Conservation (phyloP, 2,888 invertebrate genomes). For the Acanthosoma haemorrhoidale region DNA sequence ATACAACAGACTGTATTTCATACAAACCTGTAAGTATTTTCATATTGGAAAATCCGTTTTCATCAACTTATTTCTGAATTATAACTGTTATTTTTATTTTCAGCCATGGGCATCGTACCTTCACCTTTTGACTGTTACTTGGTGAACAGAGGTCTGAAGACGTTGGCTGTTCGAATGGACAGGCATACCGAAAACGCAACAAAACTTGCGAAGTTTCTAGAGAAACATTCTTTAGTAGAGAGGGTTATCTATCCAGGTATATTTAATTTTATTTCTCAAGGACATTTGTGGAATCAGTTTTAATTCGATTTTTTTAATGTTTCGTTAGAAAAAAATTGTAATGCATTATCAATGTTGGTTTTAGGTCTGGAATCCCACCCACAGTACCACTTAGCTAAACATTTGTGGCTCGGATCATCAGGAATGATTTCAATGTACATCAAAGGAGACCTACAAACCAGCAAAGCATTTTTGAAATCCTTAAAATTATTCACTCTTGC, state of each 20-base stretch:
- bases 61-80: too few relatives aligned
- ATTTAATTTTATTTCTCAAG: neutral
- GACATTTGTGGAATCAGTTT: too few relatives aligned
- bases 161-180: constrained; percentile 85
- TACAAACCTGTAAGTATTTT: constrained; percentile 70
- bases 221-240: constrained; percentile 69
- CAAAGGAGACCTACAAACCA: constrained; percentile 67
- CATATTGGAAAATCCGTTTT: neutral
- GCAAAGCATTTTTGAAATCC: constrained; percentile 65
- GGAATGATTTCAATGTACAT: constrained; percentile 91
- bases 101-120: constrained; percentile 87
- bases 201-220: constrained; percentile 73
- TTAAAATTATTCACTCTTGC: constrained; percentile 80
- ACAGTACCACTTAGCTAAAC: constrained; percentile 70
- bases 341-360: neutral
- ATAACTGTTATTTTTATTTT: too few relatives aligned
- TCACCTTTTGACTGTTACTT: constrained; percentile 94
- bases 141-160: constrained; percentile 89
- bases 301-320: too few relatives aligned
- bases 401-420: constrained; percentile 80
- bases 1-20: constrained; percentile 66
- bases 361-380: constrained; percentile 56
- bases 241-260: constrained; percentile 77
- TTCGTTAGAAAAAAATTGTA: too few relatives aligned
- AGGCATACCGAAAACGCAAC: constrained; percentile 75